Evolutionary conservation across 2,888 invertebrate species (phyloP), one percentile per base, ranked within the genome.

Genomic region (Dynastes maya): DNA sequence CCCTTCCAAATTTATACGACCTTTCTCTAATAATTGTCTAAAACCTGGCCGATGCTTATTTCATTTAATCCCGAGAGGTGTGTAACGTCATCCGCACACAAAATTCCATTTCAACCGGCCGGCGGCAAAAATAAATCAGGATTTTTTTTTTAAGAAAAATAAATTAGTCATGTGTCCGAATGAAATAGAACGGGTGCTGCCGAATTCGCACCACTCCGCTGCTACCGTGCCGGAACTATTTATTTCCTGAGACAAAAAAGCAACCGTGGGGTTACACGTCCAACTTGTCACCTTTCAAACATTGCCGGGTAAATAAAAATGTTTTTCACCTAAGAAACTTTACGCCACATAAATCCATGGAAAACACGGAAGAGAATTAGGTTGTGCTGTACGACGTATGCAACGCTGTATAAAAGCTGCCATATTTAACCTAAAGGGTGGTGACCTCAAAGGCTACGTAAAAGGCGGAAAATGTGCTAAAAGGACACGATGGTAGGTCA

Each of bases 101-200:
- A 74, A 68, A 61, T 61, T 74, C 49, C 63, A 63, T 58, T 74
- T 71, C 58, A 55, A 58, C 72, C 45, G 72, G 27, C 37, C 16
- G 16, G 51, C 29, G 27, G 6, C 40, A 61, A 74, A 63, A 74
- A 74, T 74, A 63, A 74, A 74, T 74, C 72, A 74, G 61, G 27
- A 29, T 11, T 72, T 58, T 45, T 71, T 37, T 74, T 74, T 74
- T 74, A 74, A 74, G 72, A 74, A 63, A 71, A 74, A 45, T 63
- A 74, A 74, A 74, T 74, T 74, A 74, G 72, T 74, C 72, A 74
- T 74, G 61, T 74, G 72, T 74, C 72, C 72, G 72, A 74, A 61
- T 61, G 72, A 49, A 74, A 74, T 74, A 74, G 72, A 61, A 74
- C 45, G 27, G 61, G 29, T 6, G 45, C 40, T 61, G 29, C 49